A percentile compares a stretch with the other conserved stretches of the same genome.
These are phyloP conservation scores for Conus canariensis DNA, from an alignment of 2,888 invertebrate species.

Conservation along the genomic window DNA sequence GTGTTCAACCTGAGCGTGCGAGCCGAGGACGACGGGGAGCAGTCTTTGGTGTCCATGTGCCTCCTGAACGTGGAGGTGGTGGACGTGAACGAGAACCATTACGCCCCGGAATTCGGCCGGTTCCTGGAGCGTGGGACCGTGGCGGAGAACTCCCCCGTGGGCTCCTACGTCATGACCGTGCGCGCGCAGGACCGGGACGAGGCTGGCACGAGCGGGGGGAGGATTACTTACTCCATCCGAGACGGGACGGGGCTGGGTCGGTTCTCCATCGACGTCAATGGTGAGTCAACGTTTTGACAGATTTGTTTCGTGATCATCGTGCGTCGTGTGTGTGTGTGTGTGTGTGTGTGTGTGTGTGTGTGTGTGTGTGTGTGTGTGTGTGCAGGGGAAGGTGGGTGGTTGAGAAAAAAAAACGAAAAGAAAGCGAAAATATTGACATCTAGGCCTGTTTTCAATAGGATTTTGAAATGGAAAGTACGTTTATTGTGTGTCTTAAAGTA, in stretches of 20 bases:
- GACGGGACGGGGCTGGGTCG: slow-evolving; percentile 94
- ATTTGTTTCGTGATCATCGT: background rate
- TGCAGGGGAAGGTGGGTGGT: no score
- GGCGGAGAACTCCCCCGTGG: slow-evolving; percentile 89
- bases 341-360: slow-evolving; percentile 18
- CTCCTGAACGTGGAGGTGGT: slow-evolving; percentile 88
- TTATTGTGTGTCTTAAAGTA: no score
- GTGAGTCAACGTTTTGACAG: slow-evolving; percentile 81
- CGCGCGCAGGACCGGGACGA: slow-evolving; percentile 85
- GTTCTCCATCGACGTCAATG: slow-evolving; percentile 93
- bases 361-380: slow-evolving; percentile 1
- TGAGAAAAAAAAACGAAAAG: no score
- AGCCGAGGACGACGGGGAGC: slow-evolving; percentile 89
- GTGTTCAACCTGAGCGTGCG: slow-evolving; percentile 92
- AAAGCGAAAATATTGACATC: no score
- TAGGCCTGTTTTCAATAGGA: no score
- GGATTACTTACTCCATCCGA: slow-evolving; percentile 90
- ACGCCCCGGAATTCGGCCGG: slow-evolving; percentile 90
- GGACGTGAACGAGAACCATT: slow-evolving; percentile 95
- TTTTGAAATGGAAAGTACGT: no score
- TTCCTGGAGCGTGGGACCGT: slow-evolving; percentile 88
- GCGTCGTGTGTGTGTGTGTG: background rate
- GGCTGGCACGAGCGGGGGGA: slow-evolving; percentile 88
- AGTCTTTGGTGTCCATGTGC: slow-evolving; percentile 88
- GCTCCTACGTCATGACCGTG: slow-evolving; percentile 88